Base-by-base conservation (phyloP, 2,888 invertebrate genomes). In the Tricholauxania praeusta region DNA sequence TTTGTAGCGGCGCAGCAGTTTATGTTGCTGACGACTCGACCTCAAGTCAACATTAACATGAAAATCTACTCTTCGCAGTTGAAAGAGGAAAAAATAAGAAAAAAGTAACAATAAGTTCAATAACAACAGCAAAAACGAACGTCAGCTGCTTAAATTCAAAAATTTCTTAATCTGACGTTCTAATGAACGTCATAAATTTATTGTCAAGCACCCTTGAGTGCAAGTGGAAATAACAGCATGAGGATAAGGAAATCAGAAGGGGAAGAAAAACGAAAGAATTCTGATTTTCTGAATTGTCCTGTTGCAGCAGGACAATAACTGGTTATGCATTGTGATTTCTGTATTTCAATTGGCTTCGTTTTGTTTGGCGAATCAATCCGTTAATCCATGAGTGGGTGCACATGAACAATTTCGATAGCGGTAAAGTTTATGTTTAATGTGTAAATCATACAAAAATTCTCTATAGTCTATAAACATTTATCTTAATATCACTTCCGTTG, bases 131-230 rank as follows among this genome's bases (percentile, higher is more conserved):
- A 55, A 68, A 72, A 70, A 59, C 66, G 80, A 67, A 82, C 85
- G 83, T 85, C 82, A 84, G 84, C 84, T 85, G 85, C 81, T 81
- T 80, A 78, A 67, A 73, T 69, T 73, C 76, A 72, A 78, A 81
- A 77, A 83, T 82, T 83, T 81, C 84, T 81, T 84, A 85, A 84
- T 85, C 85, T 82, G 83, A 82, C 84, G 80, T 83, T 84, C 84
- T 85, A 84, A 84, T 84, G 86, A 84, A 84, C 84, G 84, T 84
- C 86, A 84, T 84, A 84, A 84, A 84, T 84, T 84, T 85, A 84
- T 85, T 81, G 83, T 79, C 78, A 76, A 82, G 82, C 80, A 79
- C 79, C 79, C 79, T 79, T 77, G 75, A 78, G 78, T 48, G 49
- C 51, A 19, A 57, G 39, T 14, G 59, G 59, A 59, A 59, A 39